Evolutionary conservation across 2,113 vertebrate species (phyloP), one percentile per base, ranked within the genome.

Genomic region (Azemiops feae): DNA sequence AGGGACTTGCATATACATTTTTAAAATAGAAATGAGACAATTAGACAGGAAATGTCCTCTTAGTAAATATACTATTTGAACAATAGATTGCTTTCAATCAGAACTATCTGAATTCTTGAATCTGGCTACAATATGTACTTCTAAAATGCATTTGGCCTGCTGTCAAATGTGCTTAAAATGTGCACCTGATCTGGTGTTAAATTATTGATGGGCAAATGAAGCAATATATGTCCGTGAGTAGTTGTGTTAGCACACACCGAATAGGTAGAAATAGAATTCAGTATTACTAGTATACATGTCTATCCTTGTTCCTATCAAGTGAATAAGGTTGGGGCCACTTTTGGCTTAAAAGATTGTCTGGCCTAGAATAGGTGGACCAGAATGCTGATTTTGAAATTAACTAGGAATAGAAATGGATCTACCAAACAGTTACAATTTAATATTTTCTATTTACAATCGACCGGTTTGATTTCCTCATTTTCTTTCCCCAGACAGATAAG

Each of bases 121-220:
- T 86, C 52, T 45, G 45, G 43, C 88, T 87, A 23, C 74, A 34
- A 85, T 16, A 87, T 25, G 52, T 93, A 90, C 74, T 53, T 81
- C 58, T 39, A 52, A 88, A 89, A 89, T 81, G 23, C 93, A 81
- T 93, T 91, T 91, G 91, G 85, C n/a, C 34, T 91, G 85, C 90
- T 89, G 87, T 92, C 87, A 93, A 93, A 89, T 54, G 39, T 87
- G 74, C 55, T 92, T 89, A 92, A 87, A 90, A 86, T 89, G 88
- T 87, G 69, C n/a, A 69, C 92, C 74, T 92, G 47, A 64, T 34
- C 50, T 89, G 57, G 74, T 90, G 64, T 91, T 89, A 92, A 93
- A 92, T 85, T 92, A 55, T 91, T 60, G 45, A 89, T 93, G 69
- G 45, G 87, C 54, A 92, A 92, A 93, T 89, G 57, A 92, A 94